Evolutionary conservation across 2,113 vertebrate species (phyloP).

Genomic region (Felis chaus): DNA sequence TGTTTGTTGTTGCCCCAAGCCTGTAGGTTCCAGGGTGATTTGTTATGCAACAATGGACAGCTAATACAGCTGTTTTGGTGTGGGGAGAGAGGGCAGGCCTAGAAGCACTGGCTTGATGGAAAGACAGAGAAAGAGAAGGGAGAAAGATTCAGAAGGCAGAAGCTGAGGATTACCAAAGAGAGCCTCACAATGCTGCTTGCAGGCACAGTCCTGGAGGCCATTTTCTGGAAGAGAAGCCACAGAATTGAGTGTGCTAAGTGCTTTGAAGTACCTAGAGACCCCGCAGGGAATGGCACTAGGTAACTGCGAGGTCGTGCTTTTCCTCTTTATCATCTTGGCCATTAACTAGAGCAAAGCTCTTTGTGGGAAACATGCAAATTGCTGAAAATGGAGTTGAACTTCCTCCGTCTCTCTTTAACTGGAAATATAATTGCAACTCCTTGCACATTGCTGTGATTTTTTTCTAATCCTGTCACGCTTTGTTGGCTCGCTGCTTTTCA

Average conservation of each 20-base stretch:
- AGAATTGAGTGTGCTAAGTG: background rate
- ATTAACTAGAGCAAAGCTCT: slow-evolving; percentile 58
- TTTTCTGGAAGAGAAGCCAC: background rate
- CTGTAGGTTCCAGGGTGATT: background rate
- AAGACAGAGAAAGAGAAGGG: background rate
- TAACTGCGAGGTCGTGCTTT: background rate
- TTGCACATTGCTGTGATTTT: slow-evolving; percentile 58
- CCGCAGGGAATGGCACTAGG: slow-evolving; percentile 11
- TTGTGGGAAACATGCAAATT: slow-evolving; percentile 76
- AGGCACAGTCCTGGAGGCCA: background rate
- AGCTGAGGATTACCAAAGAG: background rate
- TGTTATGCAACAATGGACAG: background rate
- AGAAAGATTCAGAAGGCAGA: background rate
- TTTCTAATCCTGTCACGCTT: slow-evolving; percentile 70
- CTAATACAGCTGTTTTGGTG: background rate
- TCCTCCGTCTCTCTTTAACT: slow-evolving; percentile 70
- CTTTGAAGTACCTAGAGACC: slow-evolving; percentile 62
- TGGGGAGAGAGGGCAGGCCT: background rate
- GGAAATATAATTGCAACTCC: slow-evolving; percentile 75
- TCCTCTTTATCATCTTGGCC: slow-evolving; percentile 56
- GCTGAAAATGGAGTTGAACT: slow-evolving; percentile 73
- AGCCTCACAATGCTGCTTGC: background rate
- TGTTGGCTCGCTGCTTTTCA: slow-evolving; percentile 76
- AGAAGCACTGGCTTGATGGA: background rate
- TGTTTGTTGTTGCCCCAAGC: background rate